A percentile compares a stretch with the other conserved stretches of the same genome.
phyloP scores from a whole-genome alignment of 2,888 invertebrate species.

The Nymphalis polychloros region DNA sequence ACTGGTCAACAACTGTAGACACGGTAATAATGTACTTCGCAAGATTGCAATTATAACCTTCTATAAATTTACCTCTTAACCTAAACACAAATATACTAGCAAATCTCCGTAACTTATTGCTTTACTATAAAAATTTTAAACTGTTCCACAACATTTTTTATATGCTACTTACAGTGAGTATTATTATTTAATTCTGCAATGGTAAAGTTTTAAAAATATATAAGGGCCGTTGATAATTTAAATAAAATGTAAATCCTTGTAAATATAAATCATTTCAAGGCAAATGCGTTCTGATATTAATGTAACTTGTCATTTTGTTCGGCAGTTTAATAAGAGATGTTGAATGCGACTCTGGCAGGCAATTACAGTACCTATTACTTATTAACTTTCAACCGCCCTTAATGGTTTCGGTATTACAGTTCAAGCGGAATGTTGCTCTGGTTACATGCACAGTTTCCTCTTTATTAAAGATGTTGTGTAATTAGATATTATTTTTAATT shows the following conservation, averaged over 20 bases:
- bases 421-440: slow-evolving; percentile 53
- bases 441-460: slow-evolving; percentile 45
- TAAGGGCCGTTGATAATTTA: no score
- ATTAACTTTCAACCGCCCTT: slow-evolving; percentile 69
- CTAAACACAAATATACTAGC: slow-evolving; percentile 2
- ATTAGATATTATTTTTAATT: neutral
- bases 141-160: no score
- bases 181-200: no score
- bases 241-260: neutral
- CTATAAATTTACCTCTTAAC: slow-evolving; percentile 12
- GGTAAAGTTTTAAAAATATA: no score
- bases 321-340: slow-evolving; percentile 33
- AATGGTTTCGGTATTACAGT: slow-evolving; percentile 67
- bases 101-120: neutral
- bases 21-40: slow-evolving; percentile 31
- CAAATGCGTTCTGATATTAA: slow-evolving; percentile 30
- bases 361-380: slow-evolving; percentile 66
- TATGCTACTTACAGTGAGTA: no score
- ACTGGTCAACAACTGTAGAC: no score
- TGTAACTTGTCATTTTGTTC: slow-evolving; percentile 31
- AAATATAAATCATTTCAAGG: slow-evolving; percentile 24
- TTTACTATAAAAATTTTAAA: neutral
- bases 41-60: slow-evolving; percentile 32
- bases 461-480: neutral
- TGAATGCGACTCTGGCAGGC: slow-evolving; percentile 46